Conservation (phyloP, 1,140 invertebrate genomes). For the Sitobion miscanthi region DNA sequence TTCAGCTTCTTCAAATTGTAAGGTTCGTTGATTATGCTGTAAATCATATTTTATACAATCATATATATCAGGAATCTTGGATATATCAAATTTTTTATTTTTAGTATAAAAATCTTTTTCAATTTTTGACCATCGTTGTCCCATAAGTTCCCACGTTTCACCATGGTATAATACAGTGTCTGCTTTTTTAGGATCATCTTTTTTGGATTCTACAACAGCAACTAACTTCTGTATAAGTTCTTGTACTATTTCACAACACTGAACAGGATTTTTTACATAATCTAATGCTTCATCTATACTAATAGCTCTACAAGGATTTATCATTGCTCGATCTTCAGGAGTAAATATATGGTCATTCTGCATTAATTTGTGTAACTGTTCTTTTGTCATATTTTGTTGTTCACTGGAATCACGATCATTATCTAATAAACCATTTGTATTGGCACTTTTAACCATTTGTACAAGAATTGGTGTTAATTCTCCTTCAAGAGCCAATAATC, state of each 20-base stretch:
- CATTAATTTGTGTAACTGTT: slow-evolving; percentile 89
- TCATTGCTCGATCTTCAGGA: slow-evolving; percentile 79
- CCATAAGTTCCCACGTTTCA: slow-evolving; percentile 99
- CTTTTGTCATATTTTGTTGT: slow-evolving; percentile 96
- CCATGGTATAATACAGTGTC: slow-evolving; percentile 94
- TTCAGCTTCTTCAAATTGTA: slow-evolving; percentile 93
- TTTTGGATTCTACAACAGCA: slow-evolving; percentile 82
- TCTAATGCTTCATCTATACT: slow-evolving; percentile 89
- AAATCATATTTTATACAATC: slow-evolving; percentile 99
- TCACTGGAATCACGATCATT: slow-evolving; percentile 97
- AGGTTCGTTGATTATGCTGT: slow-evolving; percentile 95
- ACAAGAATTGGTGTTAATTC: slow-evolving; percentile 98
- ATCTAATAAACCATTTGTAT: slow-evolving; percentile 97
- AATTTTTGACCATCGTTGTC: slow-evolving; percentile 96
- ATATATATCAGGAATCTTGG: slow-evolving; percentile 99
- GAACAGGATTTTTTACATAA: slow-evolving; percentile 95
- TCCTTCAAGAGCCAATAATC: slow-evolving; percentile 94
- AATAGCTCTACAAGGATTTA: slow-evolving; percentile 88
- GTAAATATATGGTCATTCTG: slow-evolving; percentile 90
- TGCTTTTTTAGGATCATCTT: slow-evolving; percentile 87
- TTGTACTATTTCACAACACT: slow-evolving; percentile 90
- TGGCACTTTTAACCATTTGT: slow-evolving; percentile 99
- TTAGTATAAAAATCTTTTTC: slow-evolving; percentile 98
- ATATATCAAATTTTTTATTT: slow-evolving; percentile 93
- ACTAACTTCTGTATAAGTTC: slow-evolving; percentile 84